phyloP scores from a whole-genome alignment of 1,140 invertebrate genomes.

The Phortica variegata region DNA sequence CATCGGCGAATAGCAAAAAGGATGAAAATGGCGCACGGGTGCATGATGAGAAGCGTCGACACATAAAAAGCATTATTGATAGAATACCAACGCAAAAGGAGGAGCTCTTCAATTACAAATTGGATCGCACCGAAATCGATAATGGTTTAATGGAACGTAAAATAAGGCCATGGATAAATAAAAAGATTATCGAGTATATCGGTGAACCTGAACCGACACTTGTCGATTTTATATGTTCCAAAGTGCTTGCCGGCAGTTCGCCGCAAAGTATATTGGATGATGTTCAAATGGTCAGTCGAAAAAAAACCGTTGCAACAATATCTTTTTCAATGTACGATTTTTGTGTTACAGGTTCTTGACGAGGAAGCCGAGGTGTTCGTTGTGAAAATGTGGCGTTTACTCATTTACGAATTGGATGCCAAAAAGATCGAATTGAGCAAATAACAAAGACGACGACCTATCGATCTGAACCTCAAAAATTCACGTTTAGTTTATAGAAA shows the following conservation, averaged over 20 bases:
- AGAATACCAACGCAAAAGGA: slow-evolving; percentile 97
- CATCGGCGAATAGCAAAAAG: slow-evolving; percentile 63
- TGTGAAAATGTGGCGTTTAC: slow-evolving; percentile 98
- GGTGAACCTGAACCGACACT: slow-evolving; percentile 98
- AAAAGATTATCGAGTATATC: slow-evolving; percentile 99
- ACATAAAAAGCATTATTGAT: slow-evolving; percentile 96
- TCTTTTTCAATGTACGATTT: background rate
- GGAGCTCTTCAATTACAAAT: slow-evolving; percentile 88
- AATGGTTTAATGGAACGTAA: slow-evolving; percentile 88
- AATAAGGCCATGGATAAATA: slow-evolving; percentile 98
- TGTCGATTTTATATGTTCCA: slow-evolving; percentile 98
- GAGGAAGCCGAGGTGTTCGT: slow-evolving; percentile 99
- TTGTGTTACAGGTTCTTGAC: slow-evolving; percentile 80
- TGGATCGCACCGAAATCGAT: slow-evolving; percentile 84
- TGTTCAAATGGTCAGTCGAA: slow-evolving; percentile 86
- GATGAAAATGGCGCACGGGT: slow-evolving; percentile 67
- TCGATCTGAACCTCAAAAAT: no score
- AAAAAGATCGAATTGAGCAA: slow-evolving; percentile 87
- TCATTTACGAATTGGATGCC: slow-evolving; percentile 99
- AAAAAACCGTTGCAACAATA: background rate
- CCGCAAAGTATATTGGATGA: slow-evolving; percentile 95
- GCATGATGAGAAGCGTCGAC: slow-evolving; percentile 92
- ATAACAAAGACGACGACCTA: slow-evolving; percentile 57
- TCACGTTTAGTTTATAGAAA: no score
- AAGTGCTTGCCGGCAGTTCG: slow-evolving; percentile 88